A percentile compares a stretch with the other conserved stretches of the same genome.
Evolutionary conservation across 2,888 invertebrate genomes (phyloP).

Genomic region (Phyllotreta striolata): DNA sequence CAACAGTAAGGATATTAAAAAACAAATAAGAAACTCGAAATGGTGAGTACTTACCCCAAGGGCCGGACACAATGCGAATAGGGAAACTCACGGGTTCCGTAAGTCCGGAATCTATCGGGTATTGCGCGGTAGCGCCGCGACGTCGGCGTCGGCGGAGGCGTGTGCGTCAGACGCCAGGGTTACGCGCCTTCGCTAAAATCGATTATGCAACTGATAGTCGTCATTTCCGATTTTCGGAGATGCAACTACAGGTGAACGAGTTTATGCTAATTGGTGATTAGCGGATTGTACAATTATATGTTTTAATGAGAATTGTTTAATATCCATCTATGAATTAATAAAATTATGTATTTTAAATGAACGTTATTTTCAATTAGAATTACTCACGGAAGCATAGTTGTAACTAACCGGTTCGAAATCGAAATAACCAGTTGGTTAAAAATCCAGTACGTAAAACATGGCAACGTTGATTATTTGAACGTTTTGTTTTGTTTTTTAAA

Average conservation of each 20-base stretch:
- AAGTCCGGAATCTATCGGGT: conserved; percentile 47
- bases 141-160: conserved; percentile 9
- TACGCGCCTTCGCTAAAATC: conserved; percentile 24
- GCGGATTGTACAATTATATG: no score
- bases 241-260: background rate
- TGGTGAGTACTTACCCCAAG: conserved; percentile 46
- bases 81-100: conserved; percentile 39
- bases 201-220: conserved; percentile 21
- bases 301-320: no score
- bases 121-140: conserved; percentile 45
- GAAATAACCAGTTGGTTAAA: no score
- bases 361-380: no score
- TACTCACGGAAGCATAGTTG: no score
- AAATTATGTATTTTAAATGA: no score
- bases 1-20: background rate
- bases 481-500: no score
- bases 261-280: no score
- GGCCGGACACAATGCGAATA: conserved; percentile 39
- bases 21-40: background rate
- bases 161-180: background rate
- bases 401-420: no score
- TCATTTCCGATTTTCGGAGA: background rate
- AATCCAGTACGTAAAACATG: no score
- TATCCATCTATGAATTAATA: no score
- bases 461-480: no score